A percentile compares a stretch with the other conserved stretches of the same genome.
phyloP scores from a whole-genome alignment of 2,888 invertebrate species.

The Troilus luridus region DNA sequence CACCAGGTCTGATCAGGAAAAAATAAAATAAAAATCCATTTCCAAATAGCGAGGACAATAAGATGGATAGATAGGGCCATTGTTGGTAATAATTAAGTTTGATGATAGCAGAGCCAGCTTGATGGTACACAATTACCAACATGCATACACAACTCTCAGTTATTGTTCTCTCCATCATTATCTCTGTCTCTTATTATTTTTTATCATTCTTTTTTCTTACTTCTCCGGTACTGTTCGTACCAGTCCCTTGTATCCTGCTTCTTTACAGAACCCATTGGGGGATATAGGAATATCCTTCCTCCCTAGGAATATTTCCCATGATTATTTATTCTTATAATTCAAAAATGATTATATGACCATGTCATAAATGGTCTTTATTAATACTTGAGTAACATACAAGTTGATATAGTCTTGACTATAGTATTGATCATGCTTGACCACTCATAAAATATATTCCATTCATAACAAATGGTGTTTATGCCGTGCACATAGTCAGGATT shows the following conservation, averaged over 20 bases:
- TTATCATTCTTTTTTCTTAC: background rate
- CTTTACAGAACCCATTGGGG: background rate
- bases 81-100: slow-evolving; percentile 14
- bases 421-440: no score
- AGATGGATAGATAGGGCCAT: background rate
- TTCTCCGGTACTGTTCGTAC: background rate
- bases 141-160: background rate
- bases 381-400: no score
- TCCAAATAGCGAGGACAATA: background rate
- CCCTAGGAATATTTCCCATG: background rate
- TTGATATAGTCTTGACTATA: no score
- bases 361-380: no score
- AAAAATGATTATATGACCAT: no score
- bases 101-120: background rate
- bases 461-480: no score
- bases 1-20: background rate
- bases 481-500: no score
- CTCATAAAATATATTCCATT: no score
- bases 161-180: slow-evolving; percentile 17
- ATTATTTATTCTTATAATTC: background rate
- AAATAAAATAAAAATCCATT: background rate
- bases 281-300: background rate
- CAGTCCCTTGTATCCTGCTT: background rate
- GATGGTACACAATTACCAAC: slow-evolving; percentile 1
- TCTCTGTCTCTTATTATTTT: slow-evolving; percentile 36